A percentile compares a stretch with the other conserved stretches of the same genome.
phyloP scores from a whole-genome alignment of 1,140 invertebrate species.

The Bombus fervidus region DNA sequence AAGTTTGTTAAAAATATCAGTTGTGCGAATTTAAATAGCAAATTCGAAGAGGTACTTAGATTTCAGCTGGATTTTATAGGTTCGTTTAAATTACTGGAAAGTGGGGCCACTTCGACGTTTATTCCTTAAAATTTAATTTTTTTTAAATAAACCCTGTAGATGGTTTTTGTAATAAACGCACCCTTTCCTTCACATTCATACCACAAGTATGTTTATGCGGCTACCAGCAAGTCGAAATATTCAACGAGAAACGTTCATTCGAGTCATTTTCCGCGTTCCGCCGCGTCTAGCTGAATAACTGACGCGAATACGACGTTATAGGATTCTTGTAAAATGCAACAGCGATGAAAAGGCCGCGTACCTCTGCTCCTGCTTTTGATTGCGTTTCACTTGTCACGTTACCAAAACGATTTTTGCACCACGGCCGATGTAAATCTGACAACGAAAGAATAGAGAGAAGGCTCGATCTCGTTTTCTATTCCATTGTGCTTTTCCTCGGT shows the following conservation, averaged over 20 bases:
- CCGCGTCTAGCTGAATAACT: neutral
- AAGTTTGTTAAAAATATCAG: neutral
- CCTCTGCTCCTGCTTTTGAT: neutral
- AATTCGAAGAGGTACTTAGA: neutral
- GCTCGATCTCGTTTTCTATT: neutral
- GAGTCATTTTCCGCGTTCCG: constrained; percentile 27
- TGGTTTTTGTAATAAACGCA: neutral
- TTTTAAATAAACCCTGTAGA: neutral
- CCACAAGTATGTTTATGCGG: neutral
- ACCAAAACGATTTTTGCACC: constrained; percentile 14
- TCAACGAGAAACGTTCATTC: constrained; percentile 28
- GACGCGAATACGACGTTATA: constrained; percentile 9
- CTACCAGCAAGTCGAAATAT: constrained; percentile 26
- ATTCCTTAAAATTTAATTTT: neutral
- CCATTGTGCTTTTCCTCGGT: too few species aligned
- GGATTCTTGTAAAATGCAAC: neutral
- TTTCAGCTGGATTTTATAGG: neutral
- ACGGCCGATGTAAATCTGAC: neutral
- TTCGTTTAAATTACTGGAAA: neutral
- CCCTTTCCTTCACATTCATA: constrained; percentile 12
- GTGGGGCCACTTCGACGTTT: neutral
- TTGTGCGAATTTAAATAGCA: neutral
- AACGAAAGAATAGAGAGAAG: constrained; percentile 3
- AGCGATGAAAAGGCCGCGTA: neutral
- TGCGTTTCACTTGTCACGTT: constrained; percentile 11